Evolutionary conservation across 1,140 invertebrate species (phyloP).

Genomic region (Aporrectodea caliginosa): DNA sequence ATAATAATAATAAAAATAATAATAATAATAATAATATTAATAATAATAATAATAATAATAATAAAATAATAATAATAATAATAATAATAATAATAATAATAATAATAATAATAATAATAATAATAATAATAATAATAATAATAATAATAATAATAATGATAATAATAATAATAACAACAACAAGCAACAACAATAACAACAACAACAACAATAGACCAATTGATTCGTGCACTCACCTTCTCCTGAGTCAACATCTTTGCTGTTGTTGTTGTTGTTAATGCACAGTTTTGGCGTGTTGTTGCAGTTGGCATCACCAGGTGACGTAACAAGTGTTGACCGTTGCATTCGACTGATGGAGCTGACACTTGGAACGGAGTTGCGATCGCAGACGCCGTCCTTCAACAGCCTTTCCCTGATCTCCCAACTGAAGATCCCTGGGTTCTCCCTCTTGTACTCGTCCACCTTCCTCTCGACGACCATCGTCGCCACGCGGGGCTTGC

Average conservation of each 20-base stretch:
- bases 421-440: slow-evolving; percentile 99
- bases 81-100: background rate
- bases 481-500: slow-evolving; percentile 98
- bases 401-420: slow-evolving; percentile 95
- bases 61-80: background rate
- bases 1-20: background rate
- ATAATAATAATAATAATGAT: background rate
- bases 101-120: background rate
- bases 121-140: background rate
- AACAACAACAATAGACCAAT: background rate
- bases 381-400: slow-evolving; percentile 93
- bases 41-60: background rate
- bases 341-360: slow-evolving; percentile 91
- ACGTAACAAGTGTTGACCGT: background rate
- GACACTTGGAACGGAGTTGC: slow-evolving; percentile 82
- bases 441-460: slow-evolving; percentile 95
- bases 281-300: background rate
- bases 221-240: background rate
- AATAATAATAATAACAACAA: background rate
- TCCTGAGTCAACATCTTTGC: background rate
- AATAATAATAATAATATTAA: background rate
- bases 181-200: background rate
- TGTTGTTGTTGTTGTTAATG: slow-evolving; percentile 12
- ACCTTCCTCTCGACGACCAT: slow-evolving; percentile 83
- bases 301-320: background rate